phyloP scores from a whole-genome alignment of 2,888 invertebrate genomes.

The Zygogramma bicolorata region DNA sequence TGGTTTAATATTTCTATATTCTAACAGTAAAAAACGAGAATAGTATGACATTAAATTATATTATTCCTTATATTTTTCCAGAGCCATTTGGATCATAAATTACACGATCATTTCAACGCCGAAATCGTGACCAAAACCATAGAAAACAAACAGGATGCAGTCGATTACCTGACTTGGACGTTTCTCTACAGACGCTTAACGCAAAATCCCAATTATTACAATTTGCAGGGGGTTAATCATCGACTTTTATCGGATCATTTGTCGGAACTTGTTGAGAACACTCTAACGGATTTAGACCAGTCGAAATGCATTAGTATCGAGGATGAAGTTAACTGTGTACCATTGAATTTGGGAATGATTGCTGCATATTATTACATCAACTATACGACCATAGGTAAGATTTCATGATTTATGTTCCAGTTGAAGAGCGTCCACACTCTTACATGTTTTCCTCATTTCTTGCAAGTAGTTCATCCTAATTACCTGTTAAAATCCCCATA shows the following conservation, averaged over 20 bases:
- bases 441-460: no score
- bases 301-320: slow-evolving; percentile 98
- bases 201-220: slow-evolving; percentile 99
- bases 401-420: not conserved
- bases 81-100: slow-evolving; percentile 96
- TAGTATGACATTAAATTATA: no score
- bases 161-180: slow-evolving; percentile 99
- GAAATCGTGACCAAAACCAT: slow-evolving; percentile 99
- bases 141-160: slow-evolving; percentile 99
- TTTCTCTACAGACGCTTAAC: slow-evolving; percentile 96
- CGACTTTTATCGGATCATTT: slow-evolving; percentile 97
- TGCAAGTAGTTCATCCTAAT: no score
- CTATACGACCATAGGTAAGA: slow-evolving; percentile 94
- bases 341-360: slow-evolving; percentile 99
- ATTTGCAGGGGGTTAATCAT: slow-evolving; percentile 96
- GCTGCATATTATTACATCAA: slow-evolving; percentile 99
- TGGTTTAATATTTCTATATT: no score
- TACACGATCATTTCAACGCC: slow-evolving; percentile 99
- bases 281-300: slow-evolving; percentile 93
- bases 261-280: slow-evolving; percentile 97
- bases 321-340: slow-evolving; percentile 97
- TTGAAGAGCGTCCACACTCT: no score
- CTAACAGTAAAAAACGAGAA: no score
- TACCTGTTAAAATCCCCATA: no score
- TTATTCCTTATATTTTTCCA: slow-evolving; percentile 63